A percentile compares a stretch with the other conserved stretches of the same genome.
Conservation (phyloP, 2,888 invertebrate genomes). For the Spilarctia lutea region DNA sequence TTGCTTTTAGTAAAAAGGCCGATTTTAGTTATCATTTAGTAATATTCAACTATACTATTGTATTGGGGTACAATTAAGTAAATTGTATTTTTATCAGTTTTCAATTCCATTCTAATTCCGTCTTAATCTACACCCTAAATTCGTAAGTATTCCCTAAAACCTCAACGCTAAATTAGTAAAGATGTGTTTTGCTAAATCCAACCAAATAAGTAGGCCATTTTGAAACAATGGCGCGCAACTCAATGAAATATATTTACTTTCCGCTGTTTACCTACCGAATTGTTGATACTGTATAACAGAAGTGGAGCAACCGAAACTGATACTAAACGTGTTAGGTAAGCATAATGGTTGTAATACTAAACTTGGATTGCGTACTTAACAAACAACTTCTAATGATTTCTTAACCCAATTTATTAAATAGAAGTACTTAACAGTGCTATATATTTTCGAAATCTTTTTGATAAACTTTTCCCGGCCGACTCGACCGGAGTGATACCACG, state of each 20-base stretch:
- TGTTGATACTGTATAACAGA: slow-evolving; percentile 6
- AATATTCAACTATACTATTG: too few relatives aligned
- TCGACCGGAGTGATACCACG: too few relatives aligned
- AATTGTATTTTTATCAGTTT: not conserved
- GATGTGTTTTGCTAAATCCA: not conserved
- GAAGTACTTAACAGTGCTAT: not conserved
- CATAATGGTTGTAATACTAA: not conserved
- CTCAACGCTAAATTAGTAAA: not conserved
- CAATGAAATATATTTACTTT: not conserved
- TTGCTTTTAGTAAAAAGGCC: too few relatives aligned
- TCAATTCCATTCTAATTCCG: not conserved
- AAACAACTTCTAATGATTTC: not conserved
- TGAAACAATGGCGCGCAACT: not conserved
- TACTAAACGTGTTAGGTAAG: slow-evolving; percentile 2
- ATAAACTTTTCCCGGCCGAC: too few relatives aligned
- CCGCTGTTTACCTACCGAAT: not conserved
- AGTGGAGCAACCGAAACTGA: slow-evolving; percentile 3
- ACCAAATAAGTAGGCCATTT: not conserved
- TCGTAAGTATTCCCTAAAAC: not conserved
- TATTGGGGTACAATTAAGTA: too few relatives aligned
- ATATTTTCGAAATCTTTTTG: not conserved
- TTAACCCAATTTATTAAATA: not conserved
- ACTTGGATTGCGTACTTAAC: slow-evolving; percentile 5
- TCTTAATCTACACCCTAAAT: not conserved
- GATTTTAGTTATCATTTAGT: too few relatives aligned